Evolutionary conservation across 2,113 vertebrate genomes (phyloP).

Genomic region (Odocoileus virginianus): DNA sequence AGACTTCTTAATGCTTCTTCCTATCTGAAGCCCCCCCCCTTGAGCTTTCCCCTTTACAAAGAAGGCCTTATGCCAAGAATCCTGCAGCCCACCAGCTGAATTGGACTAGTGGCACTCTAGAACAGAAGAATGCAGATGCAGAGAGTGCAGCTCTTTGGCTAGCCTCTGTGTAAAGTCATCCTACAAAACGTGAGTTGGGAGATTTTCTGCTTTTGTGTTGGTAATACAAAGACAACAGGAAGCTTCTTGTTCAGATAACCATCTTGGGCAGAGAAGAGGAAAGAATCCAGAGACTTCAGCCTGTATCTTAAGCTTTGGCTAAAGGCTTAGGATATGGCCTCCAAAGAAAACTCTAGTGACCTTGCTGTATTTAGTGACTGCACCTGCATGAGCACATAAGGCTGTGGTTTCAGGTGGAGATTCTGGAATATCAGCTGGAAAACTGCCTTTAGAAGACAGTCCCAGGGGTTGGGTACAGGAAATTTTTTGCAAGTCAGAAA

Average conservation of each 20-base stretch:
- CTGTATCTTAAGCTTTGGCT: not conserved
- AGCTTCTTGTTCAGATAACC: not conserved
- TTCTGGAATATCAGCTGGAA: not conserved
- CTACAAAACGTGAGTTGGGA: conserved; percentile 3
- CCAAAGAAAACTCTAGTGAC: not conserved
- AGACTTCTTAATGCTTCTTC: not conserved
- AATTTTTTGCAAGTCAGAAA: not conserved
- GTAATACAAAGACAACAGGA: not conserved
- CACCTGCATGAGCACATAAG: not conserved
- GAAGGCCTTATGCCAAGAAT: conserved; percentile 12
- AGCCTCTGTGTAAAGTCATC: not conserved
- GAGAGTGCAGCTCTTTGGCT: not conserved
- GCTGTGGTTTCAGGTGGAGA: not conserved
- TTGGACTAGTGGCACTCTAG: not conserved
- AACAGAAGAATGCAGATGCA: not conserved
- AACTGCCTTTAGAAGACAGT: not conserved
- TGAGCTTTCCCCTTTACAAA: not conserved
- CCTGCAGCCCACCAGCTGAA: not conserved
- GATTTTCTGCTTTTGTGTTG: not conserved
- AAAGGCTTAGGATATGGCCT: not conserved
- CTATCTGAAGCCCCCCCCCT: not conserved
- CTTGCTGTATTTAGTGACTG: not conserved
- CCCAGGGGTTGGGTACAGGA: not conserved
- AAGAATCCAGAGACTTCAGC: not conserved
- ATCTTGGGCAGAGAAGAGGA: not conserved